Conservation (phyloP, 2,113 vertebrate species). For the Otis tarda region DNA sequence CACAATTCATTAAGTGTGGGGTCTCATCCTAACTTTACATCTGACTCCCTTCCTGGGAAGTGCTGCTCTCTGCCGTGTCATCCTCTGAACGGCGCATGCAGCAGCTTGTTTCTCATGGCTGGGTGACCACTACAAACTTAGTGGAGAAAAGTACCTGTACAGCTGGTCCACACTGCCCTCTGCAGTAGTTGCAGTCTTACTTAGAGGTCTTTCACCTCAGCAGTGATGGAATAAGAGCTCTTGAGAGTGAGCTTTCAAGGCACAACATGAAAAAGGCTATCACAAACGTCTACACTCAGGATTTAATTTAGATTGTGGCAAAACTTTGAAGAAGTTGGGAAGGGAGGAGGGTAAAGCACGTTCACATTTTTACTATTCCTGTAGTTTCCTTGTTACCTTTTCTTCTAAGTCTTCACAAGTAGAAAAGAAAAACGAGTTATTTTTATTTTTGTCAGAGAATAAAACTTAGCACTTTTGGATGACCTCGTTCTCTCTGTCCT, state of each 20-base stretch:
- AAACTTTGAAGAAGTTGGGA: neutral
- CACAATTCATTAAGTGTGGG: neutral
- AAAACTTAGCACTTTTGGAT: neutral
- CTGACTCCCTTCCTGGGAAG: neutral
- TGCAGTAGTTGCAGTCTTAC: neutral
- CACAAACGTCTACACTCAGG: fast-evolving
- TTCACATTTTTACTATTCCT: neutral
- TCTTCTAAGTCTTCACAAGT: neutral
- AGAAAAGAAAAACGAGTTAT: neutral
- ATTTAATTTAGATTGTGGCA: neutral
- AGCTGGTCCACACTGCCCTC: neutral
- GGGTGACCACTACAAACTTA: neutral
- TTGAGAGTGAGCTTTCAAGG: neutral
- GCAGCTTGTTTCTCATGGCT: neutral
- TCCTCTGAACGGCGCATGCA: fast-evolving
- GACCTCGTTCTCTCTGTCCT: slow-evolving; percentile 37
- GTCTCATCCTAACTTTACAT: neutral
- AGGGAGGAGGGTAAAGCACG: neutral
- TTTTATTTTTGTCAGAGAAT: neutral
- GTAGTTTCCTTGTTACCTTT: neutral
- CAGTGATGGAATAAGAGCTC: neutral
- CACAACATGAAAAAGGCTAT: neutral
- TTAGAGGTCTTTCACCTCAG: neutral
- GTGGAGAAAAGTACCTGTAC: neutral
- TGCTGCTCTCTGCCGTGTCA: neutral